Conservation (phyloP, 2,113 vertebrate species). For the Sakesphorus luctuosus region DNA sequence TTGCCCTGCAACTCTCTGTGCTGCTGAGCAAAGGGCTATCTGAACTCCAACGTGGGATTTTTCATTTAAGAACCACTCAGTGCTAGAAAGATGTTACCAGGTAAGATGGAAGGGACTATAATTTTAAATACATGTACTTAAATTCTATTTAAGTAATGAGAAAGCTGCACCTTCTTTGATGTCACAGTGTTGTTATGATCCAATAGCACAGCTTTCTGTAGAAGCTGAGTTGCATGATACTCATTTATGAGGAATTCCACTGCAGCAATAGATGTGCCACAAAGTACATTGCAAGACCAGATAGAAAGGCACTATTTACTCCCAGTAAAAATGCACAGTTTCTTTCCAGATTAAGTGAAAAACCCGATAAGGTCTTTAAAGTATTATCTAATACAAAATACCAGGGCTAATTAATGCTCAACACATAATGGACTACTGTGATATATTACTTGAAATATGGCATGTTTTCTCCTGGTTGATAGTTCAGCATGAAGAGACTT, state of each 20-base stretch:
- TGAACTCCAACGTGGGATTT: neutral
- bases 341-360: neutral
- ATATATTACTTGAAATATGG: neutral
- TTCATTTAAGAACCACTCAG: neutral
- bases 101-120: neutral
- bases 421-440: neutral
- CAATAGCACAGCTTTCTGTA: neutral
- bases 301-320: neutral
- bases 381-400: neutral
- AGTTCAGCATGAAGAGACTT: neutral
- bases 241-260: neutral
- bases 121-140: neutral
- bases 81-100: neutral
- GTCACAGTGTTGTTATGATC: neutral
- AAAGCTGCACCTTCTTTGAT: neutral
- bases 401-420: neutral
- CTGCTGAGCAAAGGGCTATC: neutral
- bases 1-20: neutral
- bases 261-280: neutral
- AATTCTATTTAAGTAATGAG: neutral
- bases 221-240: neutral
- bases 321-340: neutral
- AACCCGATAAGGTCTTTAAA: neutral
- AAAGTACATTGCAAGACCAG: neutral
- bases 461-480: neutral